A percentile compares a stretch with the other conserved stretches of the same genome.
These are phyloP conservation scores for Aplodontia rufa DNA, from an alignment of 2,113 vertebrate species.

Conservation along the genomic window DNA sequence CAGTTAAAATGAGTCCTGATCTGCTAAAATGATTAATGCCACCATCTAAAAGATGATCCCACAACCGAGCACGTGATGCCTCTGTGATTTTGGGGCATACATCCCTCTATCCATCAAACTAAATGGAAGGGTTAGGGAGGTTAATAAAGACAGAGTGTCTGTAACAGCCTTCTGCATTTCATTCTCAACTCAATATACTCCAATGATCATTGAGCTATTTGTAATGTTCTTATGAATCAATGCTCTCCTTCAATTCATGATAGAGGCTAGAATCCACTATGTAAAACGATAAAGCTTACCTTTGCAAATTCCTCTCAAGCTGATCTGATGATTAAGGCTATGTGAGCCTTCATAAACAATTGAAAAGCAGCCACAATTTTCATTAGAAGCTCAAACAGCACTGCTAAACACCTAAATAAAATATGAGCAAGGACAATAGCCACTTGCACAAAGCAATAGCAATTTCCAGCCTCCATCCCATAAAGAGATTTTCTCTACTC, in stretches of 20 bases:
- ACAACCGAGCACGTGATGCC: background rate
- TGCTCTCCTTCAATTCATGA: slow-evolving; percentile 52
- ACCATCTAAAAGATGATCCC: slow-evolving; percentile 49
- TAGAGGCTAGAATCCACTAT: background rate
- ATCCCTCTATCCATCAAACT: slow-evolving; percentile 68
- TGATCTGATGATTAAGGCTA: slow-evolving; percentile 39
- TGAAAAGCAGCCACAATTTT: slow-evolving; percentile 4
- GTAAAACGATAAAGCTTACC: slow-evolving; percentile 48
- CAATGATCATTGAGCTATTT: slow-evolving; percentile 8
- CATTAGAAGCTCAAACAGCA: slow-evolving; percentile 46
- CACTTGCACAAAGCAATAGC: background rate
- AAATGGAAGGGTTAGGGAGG: slow-evolving; percentile 70
- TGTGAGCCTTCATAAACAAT: slow-evolving; percentile 55
- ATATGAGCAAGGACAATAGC: slow-evolving; percentile 41
- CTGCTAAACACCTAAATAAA: slow-evolving; percentile 52
- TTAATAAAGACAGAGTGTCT: slow-evolving; percentile 73
- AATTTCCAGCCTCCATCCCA: background rate
- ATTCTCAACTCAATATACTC: slow-evolving; percentile 55
- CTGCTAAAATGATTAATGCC: slow-evolving; percentile 52
- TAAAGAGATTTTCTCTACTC: background rate
- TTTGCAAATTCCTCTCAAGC: slow-evolving; percentile 23
- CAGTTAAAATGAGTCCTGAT: slow-evolving; percentile 50
- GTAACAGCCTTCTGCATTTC: slow-evolving; percentile 65
- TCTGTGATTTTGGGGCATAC: slow-evolving; percentile 45
- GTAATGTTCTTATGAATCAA: slow-evolving; percentile 63